A percentile compares a stretch with the other conserved stretches of the same genome.
Conservation (phyloP, 2,888 invertebrate species). For the Drosophila histrio region DNA sequence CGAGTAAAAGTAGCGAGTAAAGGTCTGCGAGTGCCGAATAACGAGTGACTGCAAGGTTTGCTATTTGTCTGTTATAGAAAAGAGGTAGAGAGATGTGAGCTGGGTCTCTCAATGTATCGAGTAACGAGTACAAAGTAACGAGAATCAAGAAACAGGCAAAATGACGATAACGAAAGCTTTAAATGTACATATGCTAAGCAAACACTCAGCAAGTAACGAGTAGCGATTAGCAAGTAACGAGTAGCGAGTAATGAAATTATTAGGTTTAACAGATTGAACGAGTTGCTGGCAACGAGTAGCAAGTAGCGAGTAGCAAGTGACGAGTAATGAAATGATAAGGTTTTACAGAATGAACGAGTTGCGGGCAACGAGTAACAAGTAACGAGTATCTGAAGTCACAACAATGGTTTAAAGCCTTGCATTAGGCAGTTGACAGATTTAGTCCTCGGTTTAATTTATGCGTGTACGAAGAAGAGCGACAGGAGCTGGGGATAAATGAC, state of each 20-base stretch:
- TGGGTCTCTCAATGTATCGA: too few relatives aligned
- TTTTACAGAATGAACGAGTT: background rate
- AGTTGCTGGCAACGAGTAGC: background rate
- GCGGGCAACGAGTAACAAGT: background rate
- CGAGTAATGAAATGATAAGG: background rate
- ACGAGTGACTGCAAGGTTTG: too few relatives aligned
- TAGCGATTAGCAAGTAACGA: background rate
- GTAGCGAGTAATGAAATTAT: background rate
- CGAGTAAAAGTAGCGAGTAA: too few relatives aligned
- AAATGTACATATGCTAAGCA: background rate
- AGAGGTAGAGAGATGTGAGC: too few relatives aligned
- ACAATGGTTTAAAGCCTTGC: background rate
- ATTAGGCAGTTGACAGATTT: conserved; percentile 8
- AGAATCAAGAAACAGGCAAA: background rate
- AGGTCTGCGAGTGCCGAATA: too few relatives aligned
- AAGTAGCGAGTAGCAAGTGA: background rate
- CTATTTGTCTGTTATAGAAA: too few relatives aligned
- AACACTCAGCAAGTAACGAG: background rate
- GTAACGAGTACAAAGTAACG: background rate
- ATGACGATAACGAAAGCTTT: background rate
- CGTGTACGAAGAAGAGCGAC: background rate
- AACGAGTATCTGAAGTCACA: background rate
- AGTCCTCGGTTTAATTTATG: conserved; percentile 21
- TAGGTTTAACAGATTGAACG: fast-evolving
- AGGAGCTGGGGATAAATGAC: background rate